These are phyloP conservation scores for Rhimphoctona megacephalus DNA, from an alignment of 2,888 invertebrate genomes.

Conservation along the genomic window DNA sequence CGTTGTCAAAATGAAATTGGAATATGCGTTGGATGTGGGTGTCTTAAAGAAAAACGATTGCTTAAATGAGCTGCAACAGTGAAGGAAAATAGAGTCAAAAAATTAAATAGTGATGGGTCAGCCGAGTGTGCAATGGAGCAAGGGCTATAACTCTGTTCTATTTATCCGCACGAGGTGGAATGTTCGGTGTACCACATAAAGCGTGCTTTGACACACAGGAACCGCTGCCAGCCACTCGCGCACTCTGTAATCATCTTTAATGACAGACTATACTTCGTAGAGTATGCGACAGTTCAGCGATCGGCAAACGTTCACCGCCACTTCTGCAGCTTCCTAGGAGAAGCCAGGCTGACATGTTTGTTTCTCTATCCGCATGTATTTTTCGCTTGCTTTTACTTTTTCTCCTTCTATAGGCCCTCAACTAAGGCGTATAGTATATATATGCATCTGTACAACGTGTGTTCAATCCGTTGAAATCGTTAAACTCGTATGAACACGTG, in stretches of 20 bases:
- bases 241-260: slow-evolving; percentile 77
- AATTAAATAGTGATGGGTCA: not conserved
- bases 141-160: not conserved
- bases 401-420: slow-evolving; percentile 13
- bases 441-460: slow-evolving; percentile 25
- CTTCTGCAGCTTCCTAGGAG: slow-evolving; percentile 73
- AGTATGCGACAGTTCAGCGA: slow-evolving; percentile 35
- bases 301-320: slow-evolving; percentile 70
- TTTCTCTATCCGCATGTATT: slow-evolving; percentile 10
- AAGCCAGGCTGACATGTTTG: slow-evolving; percentile 2
- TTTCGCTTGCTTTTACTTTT: slow-evolving; percentile 1
- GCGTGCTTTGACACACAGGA: slow-evolving; percentile 53
- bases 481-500: slow-evolving; percentile 49
- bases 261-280: slow-evolving; percentile 68
- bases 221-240: slow-evolving; percentile 28
- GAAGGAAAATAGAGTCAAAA: not conserved
- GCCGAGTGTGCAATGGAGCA: not conserved
- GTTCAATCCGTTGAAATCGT: slow-evolving; percentile 26
- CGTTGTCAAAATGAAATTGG: not conserved
- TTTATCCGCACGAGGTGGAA: slow-evolving; percentile 12
- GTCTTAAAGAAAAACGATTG: not conserved
- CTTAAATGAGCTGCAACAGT: not conserved
- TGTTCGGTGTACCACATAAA: slow-evolving; percentile 12
- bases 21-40: not conserved
- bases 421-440: slow-evolving; percentile 6